phyloP scores from a whole-genome alignment of 1,140 invertebrate genomes.

The Pentalonia nigronervosa region DNA sequence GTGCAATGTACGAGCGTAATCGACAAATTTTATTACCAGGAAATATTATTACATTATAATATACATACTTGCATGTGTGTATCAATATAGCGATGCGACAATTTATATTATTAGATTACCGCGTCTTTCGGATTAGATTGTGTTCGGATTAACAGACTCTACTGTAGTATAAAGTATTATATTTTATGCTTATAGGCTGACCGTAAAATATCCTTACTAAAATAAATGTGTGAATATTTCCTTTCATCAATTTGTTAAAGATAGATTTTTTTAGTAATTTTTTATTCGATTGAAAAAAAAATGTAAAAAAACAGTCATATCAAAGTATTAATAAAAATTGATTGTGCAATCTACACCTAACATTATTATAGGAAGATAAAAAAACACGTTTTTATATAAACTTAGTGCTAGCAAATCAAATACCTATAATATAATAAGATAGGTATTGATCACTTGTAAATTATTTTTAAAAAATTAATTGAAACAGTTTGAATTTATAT shows the following conservation, averaged over 20 bases:
- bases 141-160: too few relatives aligned
- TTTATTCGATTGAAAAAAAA: not conserved
- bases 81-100: too few relatives aligned
- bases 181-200: not conserved
- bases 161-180: too few relatives aligned
- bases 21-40: too few relatives aligned
- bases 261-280: not conserved
- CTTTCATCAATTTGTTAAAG: not conserved
- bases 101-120: too few relatives aligned
- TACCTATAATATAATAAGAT: not conserved
- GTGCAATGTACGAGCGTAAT: too few relatives aligned
- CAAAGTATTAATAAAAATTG: not conserved
- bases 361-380: not conserved
- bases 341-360: not conserved
- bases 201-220: not conserved
- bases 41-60: too few relatives aligned
- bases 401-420: not conserved
- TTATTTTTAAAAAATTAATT: not conserved
- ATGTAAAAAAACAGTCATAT: not conserved
- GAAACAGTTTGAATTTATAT: not conserved
- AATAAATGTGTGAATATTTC: not conserved
- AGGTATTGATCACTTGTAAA: not conserved
- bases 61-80: too few relatives aligned
- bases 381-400: not conserved
- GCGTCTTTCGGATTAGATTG: too few relatives aligned